A percentile compares a stretch with the other conserved stretches of the same genome.
phyloP scores from a whole-genome alignment of 2,113 vertebrate species.

The Phalacrocorax carbo region DNA sequence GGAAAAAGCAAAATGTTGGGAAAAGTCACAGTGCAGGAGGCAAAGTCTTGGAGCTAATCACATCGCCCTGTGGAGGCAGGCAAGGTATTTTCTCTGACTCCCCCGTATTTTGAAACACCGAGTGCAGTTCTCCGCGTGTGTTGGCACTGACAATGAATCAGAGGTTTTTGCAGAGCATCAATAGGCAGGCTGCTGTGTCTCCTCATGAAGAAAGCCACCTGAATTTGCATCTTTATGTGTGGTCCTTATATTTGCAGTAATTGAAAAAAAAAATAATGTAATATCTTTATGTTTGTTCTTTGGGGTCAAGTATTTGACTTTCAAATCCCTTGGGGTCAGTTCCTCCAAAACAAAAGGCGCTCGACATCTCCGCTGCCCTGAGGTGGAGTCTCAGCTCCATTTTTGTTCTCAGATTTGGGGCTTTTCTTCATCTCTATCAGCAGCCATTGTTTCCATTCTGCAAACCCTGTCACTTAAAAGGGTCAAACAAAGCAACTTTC shows the following conservation, averaged over 20 bases:
- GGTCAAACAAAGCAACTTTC: background rate
- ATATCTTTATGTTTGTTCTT: background rate
- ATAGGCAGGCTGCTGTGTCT: rapidly evolving
- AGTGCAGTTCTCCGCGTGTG: background rate
- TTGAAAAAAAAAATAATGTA: background rate
- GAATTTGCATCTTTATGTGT: background rate
- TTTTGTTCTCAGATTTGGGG: background rate
- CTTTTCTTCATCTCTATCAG: background rate
- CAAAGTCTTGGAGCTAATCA: background rate
- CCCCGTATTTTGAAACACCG: background rate
- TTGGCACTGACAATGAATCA: background rate
- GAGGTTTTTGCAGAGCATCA: background rate
- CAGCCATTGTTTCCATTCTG: background rate
- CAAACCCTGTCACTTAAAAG: background rate
- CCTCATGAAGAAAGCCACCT: background rate
- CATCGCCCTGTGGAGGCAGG: background rate
- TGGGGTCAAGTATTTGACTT: background rate
- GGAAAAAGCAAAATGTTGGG: background rate
- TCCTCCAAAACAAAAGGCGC: background rate
- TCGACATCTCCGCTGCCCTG: background rate
- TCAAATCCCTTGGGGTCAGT: background rate
- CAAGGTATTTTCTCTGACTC: background rate
- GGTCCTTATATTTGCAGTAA: background rate
- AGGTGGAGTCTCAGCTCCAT: background rate
- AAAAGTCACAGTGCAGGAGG: background rate